phyloP scores from a whole-genome alignment of 1,140 invertebrate species.

The Aradophagus sp. region DNA sequence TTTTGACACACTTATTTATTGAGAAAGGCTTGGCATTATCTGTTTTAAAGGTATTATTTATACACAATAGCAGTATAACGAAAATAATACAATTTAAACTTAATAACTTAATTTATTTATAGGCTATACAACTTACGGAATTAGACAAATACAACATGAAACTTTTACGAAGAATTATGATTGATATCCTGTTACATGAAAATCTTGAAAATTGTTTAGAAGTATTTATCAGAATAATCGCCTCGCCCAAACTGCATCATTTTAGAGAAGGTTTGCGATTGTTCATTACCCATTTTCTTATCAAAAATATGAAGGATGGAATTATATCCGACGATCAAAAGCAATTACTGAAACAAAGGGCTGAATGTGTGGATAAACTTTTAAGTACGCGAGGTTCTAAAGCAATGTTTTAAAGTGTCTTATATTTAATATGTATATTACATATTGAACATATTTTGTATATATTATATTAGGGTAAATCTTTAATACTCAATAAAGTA shows the following conservation, averaged over 20 bases:
- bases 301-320: slow-evolving; percentile 78
- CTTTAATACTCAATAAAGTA: no score
- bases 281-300: slow-evolving; percentile 87
- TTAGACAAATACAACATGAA: slow-evolving; percentile 82
- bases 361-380: slow-evolving; percentile 76
- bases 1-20: slow-evolving; percentile 87
- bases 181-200: slow-evolving; percentile 80
- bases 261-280: slow-evolving; percentile 85
- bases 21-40: slow-evolving; percentile 86
- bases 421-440: background rate
- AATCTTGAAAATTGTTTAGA: slow-evolving; percentile 76
- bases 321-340: slow-evolving; percentile 74
- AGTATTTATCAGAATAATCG: slow-evolving; percentile 81
- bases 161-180: slow-evolving; percentile 82
- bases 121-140: slow-evolving; percentile 88
- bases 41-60: slow-evolving; percentile 92
- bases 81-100: no score
- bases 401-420: slow-evolving; percentile 4
- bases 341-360: slow-evolving; percentile 74
- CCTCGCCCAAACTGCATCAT: slow-evolving; percentile 80
- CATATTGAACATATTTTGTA: no score
- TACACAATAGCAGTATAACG: no score
- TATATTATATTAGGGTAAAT: no score
- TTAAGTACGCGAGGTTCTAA: slow-evolving; percentile 66
- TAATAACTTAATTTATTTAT: slow-evolving; percentile 60